These are phyloP conservation scores for Oreotrochilus melanogaster DNA, from an alignment of 2,113 vertebrate species.

Conservation along the genomic window DNA sequence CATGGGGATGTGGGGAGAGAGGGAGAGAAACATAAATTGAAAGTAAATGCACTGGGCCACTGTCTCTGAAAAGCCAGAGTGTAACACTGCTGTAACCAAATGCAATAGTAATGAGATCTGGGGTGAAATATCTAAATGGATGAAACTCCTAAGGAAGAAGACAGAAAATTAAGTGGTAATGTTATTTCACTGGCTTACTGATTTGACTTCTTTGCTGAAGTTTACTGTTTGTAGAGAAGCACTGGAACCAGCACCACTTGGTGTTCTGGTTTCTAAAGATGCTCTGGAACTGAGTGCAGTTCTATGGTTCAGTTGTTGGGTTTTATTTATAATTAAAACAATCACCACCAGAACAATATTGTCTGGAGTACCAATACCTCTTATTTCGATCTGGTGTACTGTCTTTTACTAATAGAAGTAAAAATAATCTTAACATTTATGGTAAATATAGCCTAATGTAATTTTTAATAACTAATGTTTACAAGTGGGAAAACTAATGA, in stretches of 20 bases:
- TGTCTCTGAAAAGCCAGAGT: not conserved
- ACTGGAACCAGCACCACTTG: not conserved
- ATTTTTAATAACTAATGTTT: slow-evolving; percentile 14
- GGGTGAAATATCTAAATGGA: not conserved
- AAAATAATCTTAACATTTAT: not conserved
- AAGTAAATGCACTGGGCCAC: not conserved
- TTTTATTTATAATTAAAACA: not conserved
- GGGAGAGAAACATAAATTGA: not conserved
- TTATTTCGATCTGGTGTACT: not conserved
- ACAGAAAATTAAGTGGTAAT: not conserved
- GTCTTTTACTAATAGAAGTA: not conserved
- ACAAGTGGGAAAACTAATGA: not conserved
- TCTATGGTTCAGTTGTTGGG: not conserved
- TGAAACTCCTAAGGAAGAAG: not conserved
- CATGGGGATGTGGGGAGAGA: not conserved
- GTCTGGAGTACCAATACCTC: not conserved
- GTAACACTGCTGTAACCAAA: not conserved
- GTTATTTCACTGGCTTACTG: not conserved
- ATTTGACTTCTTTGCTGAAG: not conserved
- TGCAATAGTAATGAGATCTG: not conserved
- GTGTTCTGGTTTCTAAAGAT: not conserved
- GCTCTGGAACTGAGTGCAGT: not conserved
- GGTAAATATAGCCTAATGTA: not conserved
- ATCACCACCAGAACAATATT: not conserved
- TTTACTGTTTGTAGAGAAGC: not conserved